These are phyloP conservation scores for Hiodon alosoides DNA, from an alignment of 2,113 vertebrate species.

Conservation along the genomic window DNA sequence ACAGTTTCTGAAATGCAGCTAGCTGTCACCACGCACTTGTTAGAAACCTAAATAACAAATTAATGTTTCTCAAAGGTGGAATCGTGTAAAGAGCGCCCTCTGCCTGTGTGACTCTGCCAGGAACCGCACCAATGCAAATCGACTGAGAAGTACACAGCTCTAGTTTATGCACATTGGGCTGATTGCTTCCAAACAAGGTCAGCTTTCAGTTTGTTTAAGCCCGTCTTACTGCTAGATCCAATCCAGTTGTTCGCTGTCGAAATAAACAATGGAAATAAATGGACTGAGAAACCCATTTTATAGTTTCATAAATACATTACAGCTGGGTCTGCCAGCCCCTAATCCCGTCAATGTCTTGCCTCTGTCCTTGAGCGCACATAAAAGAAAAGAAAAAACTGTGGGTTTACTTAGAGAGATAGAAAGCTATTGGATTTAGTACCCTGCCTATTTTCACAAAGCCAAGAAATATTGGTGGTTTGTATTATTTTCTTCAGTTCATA, in stretches of 20 bases:
- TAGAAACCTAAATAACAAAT: too few species aligned
- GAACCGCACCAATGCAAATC: too few species aligned
- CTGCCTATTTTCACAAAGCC: conserved; percentile 2
- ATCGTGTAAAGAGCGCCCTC: too few species aligned
- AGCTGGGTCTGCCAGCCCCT: background rate
- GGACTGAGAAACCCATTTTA: background rate
- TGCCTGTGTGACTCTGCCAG: too few species aligned
- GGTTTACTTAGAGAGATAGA: background rate
- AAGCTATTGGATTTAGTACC: background rate
- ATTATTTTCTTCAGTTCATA: background rate
- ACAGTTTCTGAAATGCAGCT: too few species aligned
- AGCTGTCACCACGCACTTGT: too few species aligned
- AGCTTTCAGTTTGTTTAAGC: background rate
- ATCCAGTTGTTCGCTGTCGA: background rate
- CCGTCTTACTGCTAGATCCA: background rate
- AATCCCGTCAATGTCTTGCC: background rate
- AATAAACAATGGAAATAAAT: background rate
- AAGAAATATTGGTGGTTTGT: background rate
- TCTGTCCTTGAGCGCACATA: background rate
- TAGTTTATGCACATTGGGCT: background rate
- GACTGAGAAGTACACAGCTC: background rate
- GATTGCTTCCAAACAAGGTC: background rate
- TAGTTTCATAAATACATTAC: conserved; percentile 5
- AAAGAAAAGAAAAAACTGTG: background rate
- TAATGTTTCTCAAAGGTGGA: too few species aligned